Evolutionary conservation across 2,888 invertebrate genomes (phyloP), one percentile per base, ranked within the genome.

Genomic region (Patella caerulea): DNA sequence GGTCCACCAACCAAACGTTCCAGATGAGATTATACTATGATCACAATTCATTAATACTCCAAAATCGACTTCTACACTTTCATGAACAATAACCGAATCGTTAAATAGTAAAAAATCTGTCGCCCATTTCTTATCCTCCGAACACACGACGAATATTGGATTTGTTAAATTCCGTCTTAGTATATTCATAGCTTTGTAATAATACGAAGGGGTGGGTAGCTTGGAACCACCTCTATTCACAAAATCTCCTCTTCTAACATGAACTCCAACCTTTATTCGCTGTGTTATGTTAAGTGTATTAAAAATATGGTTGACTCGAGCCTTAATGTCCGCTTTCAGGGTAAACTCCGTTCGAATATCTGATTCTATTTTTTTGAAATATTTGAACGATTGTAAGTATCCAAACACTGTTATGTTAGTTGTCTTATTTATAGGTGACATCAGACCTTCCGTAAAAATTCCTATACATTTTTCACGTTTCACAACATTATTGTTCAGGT

Each of bases 1-100:
- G 7, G 89, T 89, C 92, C 92, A 92, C 92, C 92, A 92, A 15
- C 90, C 89, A 81, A 89, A 92, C 0, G 92, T 90, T 1, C 92
- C 92, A 1, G 90, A 83, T 5, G 86, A 86, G 73, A 91, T 87
- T 45, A 92, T 88, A 19, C 88, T 84, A 75, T 90, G 89, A 83
- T 92, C 86, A 83, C 90, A 89, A 12, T 81, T 83, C 0, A 88
- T 79, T 73, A 92, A 81, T 7, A 90, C 86, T 4, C 90, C 90
- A 77, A 92, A 81, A 81, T 92, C 92, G 15, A 90, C 87, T 73
- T 87, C 88, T 19, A 9, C 19, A 24, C 24, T 65, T 1, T 89
- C 88, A 52, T 81, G 82, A 12, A 78, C 77, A 19, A 78, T 81
- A 17, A 83, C 80, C 12, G 87, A 86, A 69, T 86, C 83, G 24